Conservation (phyloP, 35 echinoderm and acorn worm genomes). For the Hemicentrotus pulcherrimus region DNA sequence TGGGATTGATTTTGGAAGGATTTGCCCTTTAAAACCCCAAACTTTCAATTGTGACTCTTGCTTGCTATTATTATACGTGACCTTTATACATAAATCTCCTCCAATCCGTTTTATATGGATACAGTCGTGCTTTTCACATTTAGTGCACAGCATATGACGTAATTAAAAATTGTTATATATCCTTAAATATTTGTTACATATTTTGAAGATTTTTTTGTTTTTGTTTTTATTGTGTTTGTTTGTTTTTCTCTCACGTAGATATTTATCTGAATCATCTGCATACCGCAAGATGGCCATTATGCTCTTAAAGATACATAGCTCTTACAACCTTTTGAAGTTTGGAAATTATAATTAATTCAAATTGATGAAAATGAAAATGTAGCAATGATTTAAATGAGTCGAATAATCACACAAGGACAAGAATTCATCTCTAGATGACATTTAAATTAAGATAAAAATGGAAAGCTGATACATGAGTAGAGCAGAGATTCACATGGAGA, state of each 20-base stretch:
- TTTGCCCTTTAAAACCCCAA: background rate
- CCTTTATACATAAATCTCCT: background rate
- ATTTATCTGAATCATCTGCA: background rate
- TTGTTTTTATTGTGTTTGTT: background rate
- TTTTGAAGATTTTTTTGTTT: too few relatives aligned
- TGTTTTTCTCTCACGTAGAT: too few relatives aligned
- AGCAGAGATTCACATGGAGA: too few relatives aligned
- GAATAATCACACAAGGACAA: background rate
- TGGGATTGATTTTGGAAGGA: background rate
- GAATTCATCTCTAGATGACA: background rate
- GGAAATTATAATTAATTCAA: background rate
- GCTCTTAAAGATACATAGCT: too few relatives aligned
- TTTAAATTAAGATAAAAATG: background rate
- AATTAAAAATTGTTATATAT: too few relatives aligned
- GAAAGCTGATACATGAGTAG: background rate
- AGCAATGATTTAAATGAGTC: background rate
- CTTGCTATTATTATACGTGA: background rate
- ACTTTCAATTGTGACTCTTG: background rate
- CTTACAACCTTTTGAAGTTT: too few relatives aligned
- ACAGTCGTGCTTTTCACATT: background rate
- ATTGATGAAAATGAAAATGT: background rate
- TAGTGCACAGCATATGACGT: too few relatives aligned
- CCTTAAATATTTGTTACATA: background rate
- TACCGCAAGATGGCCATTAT: too few relatives aligned
- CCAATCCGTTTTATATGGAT: background rate